These are phyloP conservation scores for Nasua narica DNA, from an alignment of 2,797 vertebrate species.

Conservation along the genomic window DNA sequence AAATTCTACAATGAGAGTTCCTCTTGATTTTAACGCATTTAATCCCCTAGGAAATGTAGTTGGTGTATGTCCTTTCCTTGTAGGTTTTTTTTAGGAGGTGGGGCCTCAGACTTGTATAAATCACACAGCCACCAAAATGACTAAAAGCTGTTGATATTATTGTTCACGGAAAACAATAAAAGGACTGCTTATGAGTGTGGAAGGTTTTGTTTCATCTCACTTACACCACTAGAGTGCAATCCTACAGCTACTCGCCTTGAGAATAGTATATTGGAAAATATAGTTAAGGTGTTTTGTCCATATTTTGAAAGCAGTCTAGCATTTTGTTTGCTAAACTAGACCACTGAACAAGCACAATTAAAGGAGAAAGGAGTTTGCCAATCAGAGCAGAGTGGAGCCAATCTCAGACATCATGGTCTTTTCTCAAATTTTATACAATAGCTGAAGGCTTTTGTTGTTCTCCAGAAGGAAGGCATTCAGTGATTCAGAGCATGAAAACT, in stretches of 20 bases:
- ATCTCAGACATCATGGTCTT: neutral
- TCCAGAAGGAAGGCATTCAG: neutral
- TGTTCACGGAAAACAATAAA: slow-evolving; percentile 53
- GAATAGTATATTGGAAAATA: neutral
- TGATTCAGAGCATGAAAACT: slow-evolving; percentile 2
- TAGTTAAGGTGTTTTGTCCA: neutral
- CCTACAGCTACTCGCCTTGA: neutral
- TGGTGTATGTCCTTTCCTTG: neutral
- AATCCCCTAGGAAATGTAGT: slow-evolving; percentile 72
- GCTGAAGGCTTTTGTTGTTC: neutral
- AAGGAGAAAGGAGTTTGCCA: neutral
- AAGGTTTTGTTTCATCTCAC: slow-evolving; percentile 13
- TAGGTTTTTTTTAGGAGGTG: slow-evolving; percentile 45
- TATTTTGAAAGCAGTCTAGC: slow-evolving; percentile 5
- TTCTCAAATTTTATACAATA: slow-evolving; percentile 39
- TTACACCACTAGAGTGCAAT: neutral
- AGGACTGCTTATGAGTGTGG: neutral
- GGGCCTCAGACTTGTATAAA: neutral
- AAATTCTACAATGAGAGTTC: slow-evolving; percentile 72
- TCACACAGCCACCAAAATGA: slow-evolving; percentile 38
- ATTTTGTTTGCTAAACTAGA: slow-evolving; percentile 38
- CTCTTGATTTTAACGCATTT: slow-evolving; percentile 77
- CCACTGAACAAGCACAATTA: slow-evolving; percentile 14
- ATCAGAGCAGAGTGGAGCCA: neutral
- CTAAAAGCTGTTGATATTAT: slow-evolving; percentile 49